Conservation (phyloP, 2,888 invertebrate genomes). For the Dicycla oo region DNA sequence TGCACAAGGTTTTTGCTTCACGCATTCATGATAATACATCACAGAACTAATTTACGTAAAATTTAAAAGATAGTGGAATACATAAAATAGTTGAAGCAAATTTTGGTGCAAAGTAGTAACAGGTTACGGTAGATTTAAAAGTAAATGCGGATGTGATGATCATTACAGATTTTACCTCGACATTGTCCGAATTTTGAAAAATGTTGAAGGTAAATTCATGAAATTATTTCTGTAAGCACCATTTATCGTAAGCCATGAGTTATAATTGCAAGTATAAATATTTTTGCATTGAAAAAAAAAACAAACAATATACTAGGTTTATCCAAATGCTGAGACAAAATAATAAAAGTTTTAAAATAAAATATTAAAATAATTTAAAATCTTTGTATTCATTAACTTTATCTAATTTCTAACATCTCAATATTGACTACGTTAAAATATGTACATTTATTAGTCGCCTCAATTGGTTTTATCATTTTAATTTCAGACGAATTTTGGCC, state of each 20-base stretch:
- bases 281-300: not conserved
- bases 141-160: not conserved
- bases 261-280: not conserved
- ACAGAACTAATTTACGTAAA: too few species aligned
- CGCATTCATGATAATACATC: too few species aligned
- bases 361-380: not conserved
- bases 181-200: not conserved
- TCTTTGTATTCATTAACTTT: not conserved
- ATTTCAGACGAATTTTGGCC: slow-evolving; percentile 6
- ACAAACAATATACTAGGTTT: not conserved
- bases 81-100: too few species aligned
- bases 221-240: too few species aligned
- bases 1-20: too few species aligned
- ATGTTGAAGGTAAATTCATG: not conserved
- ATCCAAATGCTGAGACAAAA: not conserved
- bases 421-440: not conserved
- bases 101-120: too few species aligned
- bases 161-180: too few species aligned
- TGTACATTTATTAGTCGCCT: not conserved
- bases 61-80: too few species aligned
- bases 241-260: too few species aligned
- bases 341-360: not conserved
- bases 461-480: not conserved
- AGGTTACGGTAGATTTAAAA: too few species aligned
- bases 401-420: too few species aligned